Evolutionary conservation across 2,113 vertebrate genomes (phyloP), one percentile per base, ranked within the genome.

Genomic region (Epinephelus fuscoguttatus): DNA sequence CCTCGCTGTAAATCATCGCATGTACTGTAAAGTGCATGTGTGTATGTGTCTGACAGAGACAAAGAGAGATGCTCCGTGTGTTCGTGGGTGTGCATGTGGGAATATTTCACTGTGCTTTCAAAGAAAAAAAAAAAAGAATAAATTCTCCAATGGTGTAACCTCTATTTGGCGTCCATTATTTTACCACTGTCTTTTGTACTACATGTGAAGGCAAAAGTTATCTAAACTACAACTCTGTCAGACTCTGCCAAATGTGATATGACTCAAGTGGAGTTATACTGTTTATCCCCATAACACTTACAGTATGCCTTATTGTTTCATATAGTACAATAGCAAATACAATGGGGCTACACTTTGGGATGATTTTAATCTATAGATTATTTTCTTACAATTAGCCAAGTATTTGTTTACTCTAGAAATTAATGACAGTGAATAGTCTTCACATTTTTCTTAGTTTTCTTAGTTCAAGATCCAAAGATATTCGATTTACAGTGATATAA

Each of bases 1-100:
- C 87, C 89, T 83, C 1, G 33, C 75, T 87, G 90, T 93, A 94
- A 94, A 93, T 94, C 92, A 93, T 62, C 78, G 73, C 75, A 72
- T 83, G 84, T 79, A 84, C 89, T 81, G 82, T 86, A 86, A 60
- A 85, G 56, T 86, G n/a, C 70, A 80, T 78, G 88, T 70, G 82
- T 59, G 85, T 79, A 57, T 76, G 83, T 78, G 77, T 84, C 19
- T 70, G 84, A 84, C 72, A 73, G 73, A 88, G 82, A 81, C 69
- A 80, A 80, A 76, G 80, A 74, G 78, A 67, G 86, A 91, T 75
- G 82, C 73, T 79, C 55, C 49, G 68, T 62, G 63, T 86, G 64
- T 87, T 82, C 85, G 77, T 86, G 55, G 61, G 70, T 56, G 71
- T 21, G n/a, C 61, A 82, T 73, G 57, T 59, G 74, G 56, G 74